A percentile compares a stretch with the other conserved stretches of the same genome.
Evolutionary conservation across 2,797 vertebrate genomes (phyloP).

Genomic region (Oreortyx pictus): DNA sequence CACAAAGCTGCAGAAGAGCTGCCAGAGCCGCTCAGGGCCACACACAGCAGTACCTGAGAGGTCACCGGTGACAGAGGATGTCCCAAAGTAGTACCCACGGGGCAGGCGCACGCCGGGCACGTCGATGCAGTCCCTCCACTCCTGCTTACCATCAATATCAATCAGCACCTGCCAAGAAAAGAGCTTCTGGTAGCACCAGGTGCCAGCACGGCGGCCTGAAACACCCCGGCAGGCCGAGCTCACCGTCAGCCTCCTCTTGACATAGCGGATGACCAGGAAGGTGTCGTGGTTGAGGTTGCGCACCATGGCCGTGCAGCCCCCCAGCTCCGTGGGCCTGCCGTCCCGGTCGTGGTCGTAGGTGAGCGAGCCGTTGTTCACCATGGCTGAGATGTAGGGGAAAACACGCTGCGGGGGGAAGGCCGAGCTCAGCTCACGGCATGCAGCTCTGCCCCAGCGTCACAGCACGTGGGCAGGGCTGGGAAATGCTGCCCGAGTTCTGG

Average conservation of each 20-base stretch:
- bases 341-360: constrained; percentile 93
- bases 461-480: rapidly evolving
- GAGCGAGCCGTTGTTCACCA: constrained; percentile 94
- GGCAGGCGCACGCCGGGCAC: constrained; percentile 90
- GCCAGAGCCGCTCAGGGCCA: rapidly evolving
- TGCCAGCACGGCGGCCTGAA: rapidly evolving
- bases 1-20: neutral
- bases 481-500: no score
- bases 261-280: constrained; percentile 94
- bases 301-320: constrained; percentile 93
- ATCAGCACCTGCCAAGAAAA: constrained; percentile 87
- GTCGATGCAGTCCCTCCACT: constrained; percentile 97
- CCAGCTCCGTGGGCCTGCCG: constrained; percentile 90
- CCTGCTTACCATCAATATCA: constrained; percentile 93
- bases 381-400: constrained; percentile 93
- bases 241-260: constrained; percentile 92
- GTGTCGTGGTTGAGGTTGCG: constrained; percentile 94
- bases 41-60: constrained; percentile 85
- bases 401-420: constrained; percentile 81
- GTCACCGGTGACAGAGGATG: constrained; percentile 92
- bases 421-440: rapidly evolving
- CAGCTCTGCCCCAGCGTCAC: neutral
- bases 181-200: neutral
- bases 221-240: constrained; percentile 6
- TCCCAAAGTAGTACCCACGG: constrained; percentile 91